These are phyloP conservation scores for Tupaia chinensis DNA, from an alignment of 2,113 vertebrate species.

Conservation along the genomic window DNA sequence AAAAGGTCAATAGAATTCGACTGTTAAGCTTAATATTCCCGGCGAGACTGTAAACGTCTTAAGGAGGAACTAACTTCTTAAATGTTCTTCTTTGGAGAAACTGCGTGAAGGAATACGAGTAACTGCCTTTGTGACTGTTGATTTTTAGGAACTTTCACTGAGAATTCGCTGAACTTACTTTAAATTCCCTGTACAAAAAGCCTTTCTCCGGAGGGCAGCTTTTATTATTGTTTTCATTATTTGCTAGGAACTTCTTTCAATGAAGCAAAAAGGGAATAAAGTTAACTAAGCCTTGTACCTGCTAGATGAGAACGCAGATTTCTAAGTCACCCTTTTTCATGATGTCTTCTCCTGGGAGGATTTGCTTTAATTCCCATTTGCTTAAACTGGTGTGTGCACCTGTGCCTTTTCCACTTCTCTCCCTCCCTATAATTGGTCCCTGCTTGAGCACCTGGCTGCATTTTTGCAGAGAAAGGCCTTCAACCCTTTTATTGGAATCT, in stretches of 20 bases:
- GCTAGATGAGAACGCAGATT: constrained; percentile 28
- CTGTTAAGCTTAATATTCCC: not conserved
- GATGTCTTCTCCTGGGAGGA: not conserved
- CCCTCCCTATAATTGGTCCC: constrained; percentile 46
- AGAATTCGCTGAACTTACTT: constrained; percentile 36
- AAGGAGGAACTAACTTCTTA: not conserved
- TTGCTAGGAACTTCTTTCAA: not conserved
- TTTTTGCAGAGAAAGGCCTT: constrained; percentile 60
- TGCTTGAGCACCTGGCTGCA: not conserved
- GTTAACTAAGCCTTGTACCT: constrained; percentile 28
- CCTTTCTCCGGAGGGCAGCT: not conserved
- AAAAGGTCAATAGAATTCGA: constrained; percentile 39
- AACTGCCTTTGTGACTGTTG: constrained; percentile 26
- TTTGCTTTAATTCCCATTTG: constrained; percentile 5
- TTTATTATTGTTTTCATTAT: not conserved
- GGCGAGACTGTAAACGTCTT: not conserved
- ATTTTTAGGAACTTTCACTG: constrained; percentile 57
- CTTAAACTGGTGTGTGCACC: constrained; percentile 33
- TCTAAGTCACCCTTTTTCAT: not conserved
- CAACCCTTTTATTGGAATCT: constrained; percentile 41
- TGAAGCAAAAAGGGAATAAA: constrained; percentile 44
- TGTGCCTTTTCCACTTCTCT: not conserved
- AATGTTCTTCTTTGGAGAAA: not conserved
- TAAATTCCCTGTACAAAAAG: constrained; percentile 1
- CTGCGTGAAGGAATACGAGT: not conserved